A percentile compares a stretch with the other conserved stretches of the same genome.
These are phyloP conservation scores for Episyrphus balteatus DNA, from an alignment of 1,140 invertebrate species.

Conservation along the genomic window DNA sequence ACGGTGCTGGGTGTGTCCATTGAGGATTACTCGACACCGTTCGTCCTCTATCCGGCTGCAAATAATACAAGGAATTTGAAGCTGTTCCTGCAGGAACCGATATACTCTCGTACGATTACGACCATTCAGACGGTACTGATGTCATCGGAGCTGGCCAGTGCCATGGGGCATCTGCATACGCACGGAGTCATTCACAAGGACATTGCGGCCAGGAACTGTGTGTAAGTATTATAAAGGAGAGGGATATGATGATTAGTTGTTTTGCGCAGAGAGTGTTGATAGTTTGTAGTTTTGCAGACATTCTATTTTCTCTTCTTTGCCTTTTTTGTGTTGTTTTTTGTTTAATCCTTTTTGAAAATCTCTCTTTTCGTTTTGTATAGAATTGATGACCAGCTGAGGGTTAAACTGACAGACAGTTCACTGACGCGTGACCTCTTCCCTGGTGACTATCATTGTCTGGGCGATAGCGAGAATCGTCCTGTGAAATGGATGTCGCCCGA, in stretches of 20 bases:
- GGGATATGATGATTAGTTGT: background rate
- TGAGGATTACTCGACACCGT: slow-evolving; percentile 72
- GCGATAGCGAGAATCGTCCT: slow-evolving; percentile 89
- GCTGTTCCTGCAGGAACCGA: slow-evolving; percentile 50
- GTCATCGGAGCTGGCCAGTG: slow-evolving; percentile 80
- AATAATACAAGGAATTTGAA: slow-evolving; percentile 80
- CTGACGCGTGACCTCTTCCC: slow-evolving; percentile 86
- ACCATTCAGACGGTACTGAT: slow-evolving; percentile 90
- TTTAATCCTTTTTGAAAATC: slow-evolving; percentile 5
- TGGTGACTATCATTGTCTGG: slow-evolving; percentile 87
- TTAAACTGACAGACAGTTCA: slow-evolving; percentile 88
- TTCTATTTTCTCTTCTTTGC: background rate
- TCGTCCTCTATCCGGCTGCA: slow-evolving; percentile 73
- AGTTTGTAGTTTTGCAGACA: background rate
- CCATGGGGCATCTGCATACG: slow-evolving; percentile 80
- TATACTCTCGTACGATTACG: slow-evolving; percentile 59
- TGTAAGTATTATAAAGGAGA: slow-evolving; percentile 38
- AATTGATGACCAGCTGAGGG: slow-evolving; percentile 74
- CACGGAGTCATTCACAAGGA: slow-evolving; percentile 86
- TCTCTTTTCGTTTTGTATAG: slow-evolving; percentile 13
- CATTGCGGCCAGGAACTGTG: slow-evolving; percentile 83
- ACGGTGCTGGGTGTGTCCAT: slow-evolving; percentile 82
- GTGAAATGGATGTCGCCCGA: slow-evolving; percentile 93
- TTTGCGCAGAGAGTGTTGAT: background rate
- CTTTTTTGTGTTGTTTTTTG: background rate